Evolutionary conservation across 2,888 invertebrate genomes (phyloP).

Genomic region (Nymphalis polychloros): DNA sequence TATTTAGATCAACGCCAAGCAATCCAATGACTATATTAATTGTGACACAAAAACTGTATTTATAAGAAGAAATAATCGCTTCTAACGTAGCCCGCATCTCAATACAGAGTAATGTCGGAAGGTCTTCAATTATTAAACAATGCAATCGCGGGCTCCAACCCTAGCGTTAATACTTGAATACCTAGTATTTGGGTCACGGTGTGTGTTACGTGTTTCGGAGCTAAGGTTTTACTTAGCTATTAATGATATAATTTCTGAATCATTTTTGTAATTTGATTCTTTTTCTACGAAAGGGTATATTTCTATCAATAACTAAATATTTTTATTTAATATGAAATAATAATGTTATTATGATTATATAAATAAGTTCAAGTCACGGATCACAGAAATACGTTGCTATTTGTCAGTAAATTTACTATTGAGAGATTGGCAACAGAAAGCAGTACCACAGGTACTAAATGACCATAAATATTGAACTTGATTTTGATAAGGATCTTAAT

Average conservation of each 20-base stretch:
- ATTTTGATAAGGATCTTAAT: no score
- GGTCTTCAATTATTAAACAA: conserved; percentile 77
- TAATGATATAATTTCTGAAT: conserved; percentile 13
- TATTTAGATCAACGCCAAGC: no score
- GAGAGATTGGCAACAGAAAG: no score
- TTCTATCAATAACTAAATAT: background rate
- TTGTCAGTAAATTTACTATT: no score
- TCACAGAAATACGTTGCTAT: no score
- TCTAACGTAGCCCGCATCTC: conserved; percentile 43
- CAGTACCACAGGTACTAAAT: no score
- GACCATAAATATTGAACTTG: no score
- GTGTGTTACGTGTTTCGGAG: conserved; percentile 35
- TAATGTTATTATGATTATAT: no score
- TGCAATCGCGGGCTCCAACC: conserved; percentile 70
- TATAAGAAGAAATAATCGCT: conserved; percentile 17
- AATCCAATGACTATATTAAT: no score
- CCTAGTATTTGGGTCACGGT: conserved; percentile 70
- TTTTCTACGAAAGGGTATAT: background rate
- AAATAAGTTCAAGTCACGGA: no score
- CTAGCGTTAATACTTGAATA: conserved; percentile 77
- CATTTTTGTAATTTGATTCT: background rate
- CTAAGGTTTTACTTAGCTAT: conserved; percentile 13
- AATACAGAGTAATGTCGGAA: conserved; percentile 57
- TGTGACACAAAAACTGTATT: no score
- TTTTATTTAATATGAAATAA: no score